phyloP scores from a whole-genome alignment of 1,140 invertebrate genomes.

The Bombus polaris region DNA sequence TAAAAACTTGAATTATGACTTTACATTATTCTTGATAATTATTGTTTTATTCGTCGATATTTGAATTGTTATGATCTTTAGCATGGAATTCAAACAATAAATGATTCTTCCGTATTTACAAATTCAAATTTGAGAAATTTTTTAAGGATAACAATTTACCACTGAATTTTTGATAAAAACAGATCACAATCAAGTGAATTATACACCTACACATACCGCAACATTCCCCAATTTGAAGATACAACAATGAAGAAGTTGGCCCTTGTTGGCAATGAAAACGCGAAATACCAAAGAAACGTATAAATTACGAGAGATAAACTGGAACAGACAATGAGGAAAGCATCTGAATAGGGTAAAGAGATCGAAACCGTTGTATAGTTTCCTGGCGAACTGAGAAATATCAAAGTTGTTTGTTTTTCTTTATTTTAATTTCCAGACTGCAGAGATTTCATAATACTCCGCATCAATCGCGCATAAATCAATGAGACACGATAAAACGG shows the following conservation, averaged over 20 bases:
- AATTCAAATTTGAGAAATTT: too few relatives aligned
- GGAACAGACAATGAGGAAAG: background rate
- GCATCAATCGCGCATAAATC: background rate
- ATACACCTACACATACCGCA: background rate
- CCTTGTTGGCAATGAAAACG: background rate
- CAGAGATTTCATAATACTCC: background rate
- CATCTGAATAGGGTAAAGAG: background rate
- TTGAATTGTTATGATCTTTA: too few relatives aligned
- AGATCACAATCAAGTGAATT: background rate
- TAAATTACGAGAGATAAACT: background rate
- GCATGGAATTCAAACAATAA: too few relatives aligned
- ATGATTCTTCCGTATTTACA: too few relatives aligned
- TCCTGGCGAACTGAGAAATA: background rate
- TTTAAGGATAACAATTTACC: too few relatives aligned
- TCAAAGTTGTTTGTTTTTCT: background rate
- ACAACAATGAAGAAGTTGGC: background rate
- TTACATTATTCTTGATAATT: too few relatives aligned
- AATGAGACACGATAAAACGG: background rate
- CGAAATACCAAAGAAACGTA: background rate
- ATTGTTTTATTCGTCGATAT: too few relatives aligned
- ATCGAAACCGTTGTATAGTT: background rate
- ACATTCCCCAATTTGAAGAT: background rate
- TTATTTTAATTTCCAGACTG: constrained; percentile 7
- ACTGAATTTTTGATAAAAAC: too few relatives aligned
- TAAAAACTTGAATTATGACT: too few relatives aligned